These are phyloP conservation scores for Baronia brevicornis DNA, from an alignment of 2,888 invertebrate genomes.

Conservation along the genomic window DNA sequence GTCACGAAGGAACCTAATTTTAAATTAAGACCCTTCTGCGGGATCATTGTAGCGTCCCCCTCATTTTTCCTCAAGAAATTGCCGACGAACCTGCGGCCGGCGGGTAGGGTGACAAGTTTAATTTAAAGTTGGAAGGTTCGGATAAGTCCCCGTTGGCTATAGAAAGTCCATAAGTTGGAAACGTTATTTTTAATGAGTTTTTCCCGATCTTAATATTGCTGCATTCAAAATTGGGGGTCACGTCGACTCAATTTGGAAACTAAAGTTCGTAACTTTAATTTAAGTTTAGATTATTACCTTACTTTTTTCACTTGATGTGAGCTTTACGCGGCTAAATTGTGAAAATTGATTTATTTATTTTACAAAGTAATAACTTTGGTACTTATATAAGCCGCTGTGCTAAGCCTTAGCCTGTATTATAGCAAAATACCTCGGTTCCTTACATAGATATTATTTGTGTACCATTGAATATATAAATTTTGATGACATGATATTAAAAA, in stretches of 20 bases:
- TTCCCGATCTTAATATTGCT: slow-evolving; percentile 52
- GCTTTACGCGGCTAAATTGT: too few relatives aligned
- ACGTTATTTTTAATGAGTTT: slow-evolving; percentile 70
- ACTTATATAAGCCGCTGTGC: too few relatives aligned
- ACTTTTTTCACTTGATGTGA: too few relatives aligned
- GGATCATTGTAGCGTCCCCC: slow-evolving; percentile 14
- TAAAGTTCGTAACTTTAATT: not conserved
- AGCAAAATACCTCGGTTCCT: too few relatives aligned
- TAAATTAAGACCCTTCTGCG: slow-evolving; percentile 17
- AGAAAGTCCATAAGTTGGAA: slow-evolving; percentile 60
- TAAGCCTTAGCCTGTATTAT: too few relatives aligned
- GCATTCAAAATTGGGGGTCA: slow-evolving; percentile 35
- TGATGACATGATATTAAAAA: too few relatives aligned
- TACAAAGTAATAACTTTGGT: too few relatives aligned
- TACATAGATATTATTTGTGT: too few relatives aligned
- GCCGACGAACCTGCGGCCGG: slow-evolving; percentile 26
- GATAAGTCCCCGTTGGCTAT: slow-evolving; percentile 41
- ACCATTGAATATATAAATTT: too few relatives aligned
- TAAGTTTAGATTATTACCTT: too few relatives aligned
- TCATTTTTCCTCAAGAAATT: slow-evolving; percentile 24
- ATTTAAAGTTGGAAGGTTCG: slow-evolving; percentile 61
- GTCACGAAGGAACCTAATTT: slow-evolving; percentile 15
- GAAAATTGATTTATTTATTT: too few relatives aligned
- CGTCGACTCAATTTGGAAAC: slow-evolving; percentile 1
- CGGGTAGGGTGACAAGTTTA: slow-evolving; percentile 56